Evolutionary conservation across 1,140 invertebrate species (phyloP).

Genomic region (Sesamia nonagrioides): DNA sequence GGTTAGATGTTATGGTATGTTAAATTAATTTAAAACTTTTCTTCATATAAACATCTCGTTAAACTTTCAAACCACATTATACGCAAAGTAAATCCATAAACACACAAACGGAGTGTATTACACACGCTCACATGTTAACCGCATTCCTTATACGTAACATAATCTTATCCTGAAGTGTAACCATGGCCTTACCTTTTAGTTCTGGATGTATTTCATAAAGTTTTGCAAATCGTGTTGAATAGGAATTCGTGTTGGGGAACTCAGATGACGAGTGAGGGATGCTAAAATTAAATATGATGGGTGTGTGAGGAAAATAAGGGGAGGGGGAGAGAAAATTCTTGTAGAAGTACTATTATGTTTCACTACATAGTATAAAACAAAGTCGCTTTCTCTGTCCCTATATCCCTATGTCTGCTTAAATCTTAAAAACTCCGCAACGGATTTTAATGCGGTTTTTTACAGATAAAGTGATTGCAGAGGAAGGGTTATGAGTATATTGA

Average conservation of each 20-base stretch:
- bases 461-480: too few relatives aligned
- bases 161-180: constrained; percentile 9
- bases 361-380: too few relatives aligned
- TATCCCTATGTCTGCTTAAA: too few relatives aligned
- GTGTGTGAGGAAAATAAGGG: background rate
- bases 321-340: background rate
- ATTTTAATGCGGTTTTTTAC: too few relatives aligned
- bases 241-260: background rate
- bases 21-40: too few relatives aligned
- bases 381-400: too few relatives aligned
- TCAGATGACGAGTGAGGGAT: background rate
- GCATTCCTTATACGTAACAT: background rate
- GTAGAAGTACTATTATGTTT: background rate
- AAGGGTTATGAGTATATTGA: too few relatives aligned
- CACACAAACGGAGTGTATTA: background rate
- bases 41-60: background rate
- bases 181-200: constrained; percentile 3
- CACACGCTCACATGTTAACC: background rate
- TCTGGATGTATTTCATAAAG: constrained; percentile 20
- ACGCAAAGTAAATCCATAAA: constrained; percentile 3
- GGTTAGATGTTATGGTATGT: too few relatives aligned
- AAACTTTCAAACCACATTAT: constrained; percentile 1
- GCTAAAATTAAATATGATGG: background rate
- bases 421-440: too few relatives aligned
- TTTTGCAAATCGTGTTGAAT: constrained; percentile 15